Percentiles rank a stretch among this genome's conserved stretches.
These are phyloP conservation scores for Stenopsyche tienmushanensis DNA, from an alignment of 1,140 invertebrate genomes.

Conservation along the genomic window DNA sequence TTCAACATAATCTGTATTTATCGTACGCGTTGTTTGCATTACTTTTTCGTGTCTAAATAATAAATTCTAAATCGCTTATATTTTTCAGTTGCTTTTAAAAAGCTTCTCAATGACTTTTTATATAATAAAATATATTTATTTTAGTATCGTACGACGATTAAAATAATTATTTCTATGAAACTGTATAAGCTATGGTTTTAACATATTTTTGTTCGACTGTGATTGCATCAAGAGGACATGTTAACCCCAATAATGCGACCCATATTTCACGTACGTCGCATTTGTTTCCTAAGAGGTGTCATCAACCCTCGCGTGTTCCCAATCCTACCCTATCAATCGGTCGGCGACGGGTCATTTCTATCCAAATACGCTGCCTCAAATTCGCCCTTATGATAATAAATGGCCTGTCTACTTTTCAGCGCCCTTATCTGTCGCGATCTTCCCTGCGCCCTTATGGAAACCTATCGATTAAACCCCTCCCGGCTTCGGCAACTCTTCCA, in stretches of 20 bases:
- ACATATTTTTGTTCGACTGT: no score
- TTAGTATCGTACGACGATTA: no score
- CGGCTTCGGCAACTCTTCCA: neutral
- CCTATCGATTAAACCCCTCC: slow-evolving; percentile 32
- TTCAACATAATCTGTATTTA: no score
- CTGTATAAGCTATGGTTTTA: no score
- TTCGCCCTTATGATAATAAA: slow-evolving; percentile 28
- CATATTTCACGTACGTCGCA: neutral
- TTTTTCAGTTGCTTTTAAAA: no score
- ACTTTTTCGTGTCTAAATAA: no score
- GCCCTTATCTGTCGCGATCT: slow-evolving; percentile 31
- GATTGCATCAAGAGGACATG: no score
- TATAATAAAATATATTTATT: no score
- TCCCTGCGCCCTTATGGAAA: slow-evolving; percentile 4
- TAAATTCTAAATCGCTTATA: no score
- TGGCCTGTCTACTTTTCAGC: slow-evolving; percentile 34
- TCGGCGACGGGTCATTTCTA: slow-evolving; percentile 10
- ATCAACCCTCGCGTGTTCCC: neutral
- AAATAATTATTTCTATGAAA: no score
- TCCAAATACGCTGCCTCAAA: slow-evolving; percentile 8
- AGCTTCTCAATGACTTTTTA: no score
- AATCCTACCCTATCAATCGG: slow-evolving; percentile 2
- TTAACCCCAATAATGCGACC: neutral
- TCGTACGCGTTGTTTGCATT: no score
- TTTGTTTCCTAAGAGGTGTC: neutral